Conservation (phyloP, 2,113 vertebrate genomes). For the Nanorana parkeri region DNA sequence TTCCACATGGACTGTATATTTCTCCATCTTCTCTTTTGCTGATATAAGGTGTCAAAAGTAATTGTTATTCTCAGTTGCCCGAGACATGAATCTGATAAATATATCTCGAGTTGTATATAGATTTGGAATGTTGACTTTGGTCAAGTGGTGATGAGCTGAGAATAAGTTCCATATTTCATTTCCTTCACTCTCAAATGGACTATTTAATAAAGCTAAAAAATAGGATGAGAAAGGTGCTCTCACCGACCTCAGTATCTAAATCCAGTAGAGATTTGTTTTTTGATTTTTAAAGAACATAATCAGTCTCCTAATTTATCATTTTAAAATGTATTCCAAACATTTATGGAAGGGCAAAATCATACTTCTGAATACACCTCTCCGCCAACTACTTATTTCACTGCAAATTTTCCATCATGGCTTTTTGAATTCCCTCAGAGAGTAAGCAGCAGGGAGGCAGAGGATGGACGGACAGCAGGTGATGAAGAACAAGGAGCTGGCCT, state of each 20-base stretch:
- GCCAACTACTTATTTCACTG: not conserved
- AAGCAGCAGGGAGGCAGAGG: conserved; percentile 70
- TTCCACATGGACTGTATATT: no score
- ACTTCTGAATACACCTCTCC: not conserved
- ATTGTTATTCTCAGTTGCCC: not conserved
- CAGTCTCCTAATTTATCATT: not conserved
- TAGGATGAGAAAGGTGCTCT: not conserved
- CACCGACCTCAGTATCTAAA: not conserved
- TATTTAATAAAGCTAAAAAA: not conserved
- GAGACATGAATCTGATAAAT: not conserved
- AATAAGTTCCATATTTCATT: not conserved
- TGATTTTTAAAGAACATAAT: not conserved
- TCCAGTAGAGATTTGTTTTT: not conserved
- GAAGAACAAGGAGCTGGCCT: conserved; percentile 85
- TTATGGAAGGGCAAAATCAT: conserved; percentile 14
- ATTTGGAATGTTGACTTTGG: not conserved
- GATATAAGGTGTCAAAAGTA: not conserved
- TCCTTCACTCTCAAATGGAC: not conserved
- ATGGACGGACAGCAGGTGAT: conserved; percentile 60
- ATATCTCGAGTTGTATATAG: not conserved
- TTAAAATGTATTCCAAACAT: not conserved
- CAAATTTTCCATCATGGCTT: conserved; percentile 23
- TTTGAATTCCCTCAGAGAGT: conserved; percentile 70
- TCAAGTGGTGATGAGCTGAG: not conserved
- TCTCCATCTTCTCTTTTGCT: not conserved